A percentile compares a stretch with the other conserved stretches of the same genome.
phyloP scores from a whole-genome alignment of 2,113 vertebrate genomes.

The Scatophagus argus region DNA sequence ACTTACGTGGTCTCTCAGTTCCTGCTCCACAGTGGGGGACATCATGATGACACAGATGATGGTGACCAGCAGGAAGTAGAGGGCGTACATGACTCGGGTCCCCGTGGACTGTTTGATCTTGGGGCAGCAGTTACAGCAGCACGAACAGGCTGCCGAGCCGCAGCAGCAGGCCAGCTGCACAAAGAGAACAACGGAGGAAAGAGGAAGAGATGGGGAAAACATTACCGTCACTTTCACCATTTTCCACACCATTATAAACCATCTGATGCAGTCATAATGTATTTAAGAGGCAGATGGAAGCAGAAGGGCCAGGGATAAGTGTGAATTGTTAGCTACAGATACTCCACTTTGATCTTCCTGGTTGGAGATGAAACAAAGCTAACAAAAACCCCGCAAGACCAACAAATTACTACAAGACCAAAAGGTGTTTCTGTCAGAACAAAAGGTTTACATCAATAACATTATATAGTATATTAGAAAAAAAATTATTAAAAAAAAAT shows the following conservation, averaged over 20 bases:
- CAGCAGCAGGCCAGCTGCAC: constrained; percentile 96
- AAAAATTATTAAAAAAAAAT: neutral
- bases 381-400: no score
- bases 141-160: constrained; percentile 89
- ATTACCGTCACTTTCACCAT: constrained; percentile 8
- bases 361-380: no score
- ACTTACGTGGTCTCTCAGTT: constrained; percentile 88
- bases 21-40: constrained; percentile 88
- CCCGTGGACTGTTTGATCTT: constrained; percentile 96
- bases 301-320: neutral
- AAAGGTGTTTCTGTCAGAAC: no score
- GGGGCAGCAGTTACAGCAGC: constrained; percentile 95
- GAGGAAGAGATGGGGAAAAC: constrained; percentile 7
- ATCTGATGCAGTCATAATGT: constrained; percentile 2
- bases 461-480: neutral
- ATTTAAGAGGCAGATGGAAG: neutral
- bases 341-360: neutral
- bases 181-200: constrained; percentile 41
- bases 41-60: constrained; percentile 94
- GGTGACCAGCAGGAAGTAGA: constrained; percentile 94
- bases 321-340: neutral
- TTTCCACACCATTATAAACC: constrained; percentile 14
- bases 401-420: neutral
- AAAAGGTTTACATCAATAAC: neutral
- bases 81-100: constrained; percentile 95